A percentile compares a stretch with the other conserved stretches of the same genome.
Conservation (phyloP, 2,113 vertebrate species). For the Pelusios castaneus region DNA sequence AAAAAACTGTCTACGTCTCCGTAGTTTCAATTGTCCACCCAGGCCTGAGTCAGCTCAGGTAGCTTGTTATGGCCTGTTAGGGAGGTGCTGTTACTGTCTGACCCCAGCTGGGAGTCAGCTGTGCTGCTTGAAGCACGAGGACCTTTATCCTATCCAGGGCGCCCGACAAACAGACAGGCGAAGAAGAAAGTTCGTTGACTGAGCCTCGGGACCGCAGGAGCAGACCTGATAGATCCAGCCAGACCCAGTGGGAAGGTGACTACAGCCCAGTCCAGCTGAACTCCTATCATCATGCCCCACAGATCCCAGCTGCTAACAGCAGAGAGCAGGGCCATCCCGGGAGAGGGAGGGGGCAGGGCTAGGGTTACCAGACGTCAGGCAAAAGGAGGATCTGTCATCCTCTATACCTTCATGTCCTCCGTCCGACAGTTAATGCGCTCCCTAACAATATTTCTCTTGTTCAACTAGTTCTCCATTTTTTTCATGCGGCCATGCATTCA, state of each 20-base stretch:
- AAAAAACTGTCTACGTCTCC: neutral
- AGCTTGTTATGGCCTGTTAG: neutral
- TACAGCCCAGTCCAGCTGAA: no score
- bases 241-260: no score
- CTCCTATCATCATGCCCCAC: neutral
- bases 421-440: no score
- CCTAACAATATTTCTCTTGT: no score
- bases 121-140: neutral
- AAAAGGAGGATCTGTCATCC: no score
- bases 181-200: neutral
- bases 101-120: neutral
- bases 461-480: no score
- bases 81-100: neutral
- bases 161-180: neutral
- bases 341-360: no score
- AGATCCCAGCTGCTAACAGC: neutral
- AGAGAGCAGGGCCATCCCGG: no score
- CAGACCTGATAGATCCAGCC: neutral
- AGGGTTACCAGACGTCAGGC: no score
- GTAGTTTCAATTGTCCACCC: neutral
- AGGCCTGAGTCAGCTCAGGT: neutral
- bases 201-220: neutral
- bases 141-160: no score
- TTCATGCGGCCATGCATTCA: no score
- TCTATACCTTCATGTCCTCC: no score